These are phyloP conservation scores for Allolobophora icterica DNA, from an alignment of 2,888 invertebrate species.

Conservation along the genomic window DNA sequence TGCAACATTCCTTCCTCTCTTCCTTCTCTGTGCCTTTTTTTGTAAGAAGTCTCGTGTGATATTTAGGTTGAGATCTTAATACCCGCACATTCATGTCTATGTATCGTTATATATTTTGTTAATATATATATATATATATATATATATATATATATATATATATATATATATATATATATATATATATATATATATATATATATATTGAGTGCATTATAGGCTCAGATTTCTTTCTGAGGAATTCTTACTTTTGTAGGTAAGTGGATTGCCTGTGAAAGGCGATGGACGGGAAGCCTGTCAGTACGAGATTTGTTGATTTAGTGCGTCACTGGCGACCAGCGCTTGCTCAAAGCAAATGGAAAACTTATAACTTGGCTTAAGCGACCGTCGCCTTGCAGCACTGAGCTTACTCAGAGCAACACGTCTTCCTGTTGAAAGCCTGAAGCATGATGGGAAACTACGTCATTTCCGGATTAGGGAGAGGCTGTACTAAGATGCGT, in stretches of 20 bases:
- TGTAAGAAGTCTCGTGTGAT: no score
- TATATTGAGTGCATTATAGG: not conserved
- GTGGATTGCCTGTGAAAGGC: conserved; percentile 2
- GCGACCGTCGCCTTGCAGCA: not conserved
- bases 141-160: no score
- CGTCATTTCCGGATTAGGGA: conserved; percentile 4
- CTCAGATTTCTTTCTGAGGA: not conserved
- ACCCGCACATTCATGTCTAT: not conserved
- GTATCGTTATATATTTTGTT: no score
- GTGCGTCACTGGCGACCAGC: not conserved
- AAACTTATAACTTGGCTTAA: not conserved
- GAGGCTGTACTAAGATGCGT: not conserved
- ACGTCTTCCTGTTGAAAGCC: no score
- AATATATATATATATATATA: no score
- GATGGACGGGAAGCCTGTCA: not conserved
- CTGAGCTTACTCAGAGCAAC: no score
- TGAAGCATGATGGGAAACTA: no score
- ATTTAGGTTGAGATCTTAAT: not conserved
- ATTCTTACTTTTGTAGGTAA: conserved; percentile 1
- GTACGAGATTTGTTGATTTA: not conserved
- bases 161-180: no score
- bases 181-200: not conserved
- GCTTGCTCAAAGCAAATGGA: not conserved
- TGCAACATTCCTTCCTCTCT: no score
- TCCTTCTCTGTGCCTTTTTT: no score